Percentiles rank a stretch among this genome's conserved stretches.
phyloP scores from a whole-genome alignment of 1,140 invertebrate species.

The Episyrphus balteatus region DNA sequence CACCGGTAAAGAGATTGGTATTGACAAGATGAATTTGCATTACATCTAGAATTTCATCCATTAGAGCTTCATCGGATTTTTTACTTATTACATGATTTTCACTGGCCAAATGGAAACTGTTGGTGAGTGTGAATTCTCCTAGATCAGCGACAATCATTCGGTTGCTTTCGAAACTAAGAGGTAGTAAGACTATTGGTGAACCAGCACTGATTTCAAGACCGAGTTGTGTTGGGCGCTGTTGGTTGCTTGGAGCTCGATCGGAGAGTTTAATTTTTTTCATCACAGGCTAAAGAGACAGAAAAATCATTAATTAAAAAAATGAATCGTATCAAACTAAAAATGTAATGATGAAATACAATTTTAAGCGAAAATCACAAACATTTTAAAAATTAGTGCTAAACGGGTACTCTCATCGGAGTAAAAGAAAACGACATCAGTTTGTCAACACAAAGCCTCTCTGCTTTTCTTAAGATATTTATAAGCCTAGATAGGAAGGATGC shows the following conservation, averaged over 20 bases:
- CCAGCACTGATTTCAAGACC: constrained; percentile 37
- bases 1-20: constrained; percentile 70
- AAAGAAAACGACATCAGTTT: no score
- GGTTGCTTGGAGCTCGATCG: constrained; percentile 11
- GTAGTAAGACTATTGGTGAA: constrained; percentile 78
- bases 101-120: constrained; percentile 56
- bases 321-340: no score
- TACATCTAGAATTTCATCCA: constrained; percentile 54
- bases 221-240: constrained; percentile 20
- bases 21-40: constrained; percentile 67
- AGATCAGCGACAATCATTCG: constrained; percentile 73
- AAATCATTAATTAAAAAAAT: background rate
- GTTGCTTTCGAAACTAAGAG: constrained; percentile 68
- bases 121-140: constrained; percentile 66
- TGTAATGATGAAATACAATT: no score
- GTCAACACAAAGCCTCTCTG: no score
- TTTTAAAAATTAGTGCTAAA: no score
- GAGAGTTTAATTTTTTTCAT: constrained; percentile 28
- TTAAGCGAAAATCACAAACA: no score
- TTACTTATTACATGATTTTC: constrained; percentile 44
- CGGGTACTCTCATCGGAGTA: no score
- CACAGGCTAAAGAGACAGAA: constrained; percentile 21
- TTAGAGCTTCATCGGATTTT: constrained; percentile 20
- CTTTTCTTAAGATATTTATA: no score
- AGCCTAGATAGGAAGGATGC: no score